Evolutionary conservation across 2,888 invertebrate genomes (phyloP).

Genomic region (Dorcus parallelipipedus): DNA sequence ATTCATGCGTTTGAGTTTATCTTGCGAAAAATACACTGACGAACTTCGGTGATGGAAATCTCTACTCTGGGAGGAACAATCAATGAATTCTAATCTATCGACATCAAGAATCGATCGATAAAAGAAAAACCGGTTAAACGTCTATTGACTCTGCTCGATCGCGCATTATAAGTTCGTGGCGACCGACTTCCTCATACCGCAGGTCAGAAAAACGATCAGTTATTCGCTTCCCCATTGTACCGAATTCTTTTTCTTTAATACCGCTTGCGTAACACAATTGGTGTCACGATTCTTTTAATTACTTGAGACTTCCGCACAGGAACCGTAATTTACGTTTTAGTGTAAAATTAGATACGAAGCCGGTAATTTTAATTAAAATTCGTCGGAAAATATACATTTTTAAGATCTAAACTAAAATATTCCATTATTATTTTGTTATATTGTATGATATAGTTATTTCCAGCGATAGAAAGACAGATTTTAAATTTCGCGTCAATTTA

Average conservation of each 20-base stretch:
- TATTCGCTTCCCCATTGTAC: constrained; percentile 5
- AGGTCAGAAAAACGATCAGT: neutral
- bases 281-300: too few relatives aligned
- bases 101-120: constrained; percentile 11
- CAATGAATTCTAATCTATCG: constrained; percentile 16
- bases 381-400: too few relatives aligned
- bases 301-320: too few relatives aligned
- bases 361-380: too few relatives aligned
- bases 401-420: too few relatives aligned
- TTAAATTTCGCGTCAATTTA: too few relatives aligned
- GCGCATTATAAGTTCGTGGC: neutral
- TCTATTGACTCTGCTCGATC: constrained; percentile 22
- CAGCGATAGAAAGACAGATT: too few relatives aligned
- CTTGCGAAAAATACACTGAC: neutral
- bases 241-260: neutral
- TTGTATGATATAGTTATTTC: too few relatives aligned
- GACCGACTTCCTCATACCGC: constrained; percentile 5
- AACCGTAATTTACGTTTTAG: too few relatives aligned
- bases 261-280: neutral
- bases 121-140: constrained; percentile 27
- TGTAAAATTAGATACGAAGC: too few relatives aligned
- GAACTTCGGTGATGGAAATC: neutral
- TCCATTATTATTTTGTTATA: too few relatives aligned
- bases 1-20: neutral
- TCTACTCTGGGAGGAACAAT: constrained; percentile 5